Conservation (phyloP, 2,797 vertebrate species). For the Lerista edwardsae region DNA sequence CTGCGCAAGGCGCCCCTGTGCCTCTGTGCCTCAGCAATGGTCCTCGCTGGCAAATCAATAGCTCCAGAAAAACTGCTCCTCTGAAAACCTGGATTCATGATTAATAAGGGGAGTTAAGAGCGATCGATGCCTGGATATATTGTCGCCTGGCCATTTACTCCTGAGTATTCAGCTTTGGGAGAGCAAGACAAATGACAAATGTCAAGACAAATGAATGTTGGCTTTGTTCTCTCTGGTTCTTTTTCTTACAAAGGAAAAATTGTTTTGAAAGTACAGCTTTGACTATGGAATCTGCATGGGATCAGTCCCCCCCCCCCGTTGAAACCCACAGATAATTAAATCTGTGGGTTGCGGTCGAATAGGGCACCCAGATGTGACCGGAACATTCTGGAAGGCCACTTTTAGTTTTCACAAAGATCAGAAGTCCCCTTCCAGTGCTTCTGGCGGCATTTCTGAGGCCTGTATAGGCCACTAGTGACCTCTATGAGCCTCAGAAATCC, state of each 20-base stretch:
- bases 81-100: slow-evolving; percentile 35
- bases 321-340: too few relatives aligned
- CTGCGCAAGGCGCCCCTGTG: background rate
- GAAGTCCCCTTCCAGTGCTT: too few relatives aligned
- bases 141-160: slow-evolving; percentile 4
- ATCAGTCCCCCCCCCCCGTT: too few relatives aligned
- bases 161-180: background rate
- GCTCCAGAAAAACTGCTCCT: background rate
- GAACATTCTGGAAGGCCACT: too few relatives aligned
- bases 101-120: slow-evolving; percentile 32
- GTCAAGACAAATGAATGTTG: background rate
- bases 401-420: too few relatives aligned
- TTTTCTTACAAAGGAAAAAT: background rate
- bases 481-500: too few relatives aligned
- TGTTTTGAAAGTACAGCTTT: too few relatives aligned
- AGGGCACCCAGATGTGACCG: too few relatives aligned
- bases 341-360: too few relatives aligned
- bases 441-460: too few relatives aligned
- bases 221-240: background rate
- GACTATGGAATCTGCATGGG: too few relatives aligned
- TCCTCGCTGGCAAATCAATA: slow-evolving; percentile 20
- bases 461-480: too few relatives aligned
- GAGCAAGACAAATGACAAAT: background rate
- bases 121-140: slow-evolving; percentile 16
- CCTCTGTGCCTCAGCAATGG: background rate